A percentile compares a stretch with the other conserved stretches of the same genome.
These are phyloP conservation scores for Lepus americanus DNA, from an alignment of 2,113 vertebrate genomes.

Conservation along the genomic window DNA sequence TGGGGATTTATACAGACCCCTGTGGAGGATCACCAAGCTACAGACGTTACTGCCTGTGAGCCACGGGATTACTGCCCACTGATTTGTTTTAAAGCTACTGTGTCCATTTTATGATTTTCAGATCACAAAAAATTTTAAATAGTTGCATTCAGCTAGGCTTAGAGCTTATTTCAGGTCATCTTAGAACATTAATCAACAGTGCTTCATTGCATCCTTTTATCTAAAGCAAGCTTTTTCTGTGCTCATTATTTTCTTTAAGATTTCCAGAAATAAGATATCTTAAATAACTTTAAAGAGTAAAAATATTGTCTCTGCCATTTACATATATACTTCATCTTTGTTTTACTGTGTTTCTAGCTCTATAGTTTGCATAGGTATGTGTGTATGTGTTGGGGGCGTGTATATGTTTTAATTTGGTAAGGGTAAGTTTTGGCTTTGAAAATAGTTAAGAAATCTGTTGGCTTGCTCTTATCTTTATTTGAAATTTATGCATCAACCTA, in stretches of 20 bases:
- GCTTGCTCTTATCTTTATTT: slow-evolving; percentile 9
- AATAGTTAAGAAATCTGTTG: background rate
- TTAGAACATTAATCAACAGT: background rate
- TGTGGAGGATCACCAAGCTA: background rate
- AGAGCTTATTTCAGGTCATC: background rate
- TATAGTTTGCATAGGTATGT: background rate
- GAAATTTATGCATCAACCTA: slow-evolving; percentile 33
- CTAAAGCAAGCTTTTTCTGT: background rate
- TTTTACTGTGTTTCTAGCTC: background rate
- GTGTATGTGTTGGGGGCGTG: background rate
- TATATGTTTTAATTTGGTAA: slow-evolving; percentile 28
- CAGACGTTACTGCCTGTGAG: background rate
- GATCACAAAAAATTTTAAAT: slow-evolving; percentile 18
- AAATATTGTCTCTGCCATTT: slow-evolving; percentile 38
- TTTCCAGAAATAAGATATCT: slow-evolving; percentile 46
- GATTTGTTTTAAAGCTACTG: slow-evolving; percentile 1
- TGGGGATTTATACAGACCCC: background rate
- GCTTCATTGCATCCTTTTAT: background rate
- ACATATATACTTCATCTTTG: background rate
- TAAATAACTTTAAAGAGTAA: slow-evolving; percentile 51
- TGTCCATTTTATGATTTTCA: slow-evolving; percentile 54
- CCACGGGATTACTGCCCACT: slow-evolving; percentile 7
- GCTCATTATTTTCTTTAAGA: background rate
- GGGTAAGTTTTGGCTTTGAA: slow-evolving; percentile 41
- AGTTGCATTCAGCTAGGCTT: background rate